These are phyloP conservation scores for Nymphalis urticae DNA, from an alignment of 2,888 invertebrate species.

Conservation along the genomic window DNA sequence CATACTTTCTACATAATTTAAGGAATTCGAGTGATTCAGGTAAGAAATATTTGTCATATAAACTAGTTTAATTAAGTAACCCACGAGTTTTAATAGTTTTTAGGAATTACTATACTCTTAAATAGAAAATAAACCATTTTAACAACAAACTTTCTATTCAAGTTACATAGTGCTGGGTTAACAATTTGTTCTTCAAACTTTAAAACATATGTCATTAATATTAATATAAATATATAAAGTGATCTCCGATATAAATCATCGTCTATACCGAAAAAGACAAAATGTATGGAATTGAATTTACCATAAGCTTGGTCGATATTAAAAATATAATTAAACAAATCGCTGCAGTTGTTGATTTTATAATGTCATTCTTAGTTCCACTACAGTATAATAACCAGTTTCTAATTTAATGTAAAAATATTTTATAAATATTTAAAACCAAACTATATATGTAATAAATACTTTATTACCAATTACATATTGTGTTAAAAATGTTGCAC, in stretches of 20 bases:
- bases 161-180: conserved; percentile 1
- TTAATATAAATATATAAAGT: neutral
- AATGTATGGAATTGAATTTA: too few species aligned
- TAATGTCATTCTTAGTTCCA: too few species aligned
- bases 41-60: conserved; percentile 42
- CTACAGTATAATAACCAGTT: too few species aligned
- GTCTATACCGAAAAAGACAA: too few species aligned
- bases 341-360: too few species aligned
- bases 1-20: conserved; percentile 36
- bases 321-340: too few species aligned
- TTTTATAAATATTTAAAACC: too few species aligned
- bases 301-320: too few species aligned
- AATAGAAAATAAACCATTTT: neutral
- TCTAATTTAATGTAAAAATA: too few species aligned
- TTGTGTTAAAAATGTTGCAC: too few species aligned
- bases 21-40: conserved; percentile 51
- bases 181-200: neutral
- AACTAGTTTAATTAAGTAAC: conserved; percentile 6
- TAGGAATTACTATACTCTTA: neutral
- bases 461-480: too few species aligned
- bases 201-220: conserved; percentile 3
- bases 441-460: too few species aligned
- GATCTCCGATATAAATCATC: neutral
- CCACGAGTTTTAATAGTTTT: neutral
- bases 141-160: conserved; percentile 4